Evolutionary conservation across 2,888 invertebrate species (phyloP), one percentile per base, ranked within the genome.

Genomic region (Xanthorhoe designata): DNA sequence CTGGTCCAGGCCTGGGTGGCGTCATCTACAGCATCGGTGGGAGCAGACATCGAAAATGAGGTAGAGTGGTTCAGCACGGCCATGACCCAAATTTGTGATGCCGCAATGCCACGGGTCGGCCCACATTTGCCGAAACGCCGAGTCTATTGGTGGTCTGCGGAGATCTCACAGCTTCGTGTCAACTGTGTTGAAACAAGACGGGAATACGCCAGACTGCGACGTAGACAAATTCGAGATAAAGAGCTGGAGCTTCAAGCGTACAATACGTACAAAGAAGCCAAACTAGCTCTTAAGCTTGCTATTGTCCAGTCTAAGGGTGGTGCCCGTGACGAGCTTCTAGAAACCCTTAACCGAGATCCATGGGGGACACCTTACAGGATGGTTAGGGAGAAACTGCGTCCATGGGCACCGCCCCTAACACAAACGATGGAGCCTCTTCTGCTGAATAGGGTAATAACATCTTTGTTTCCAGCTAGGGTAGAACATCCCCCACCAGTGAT

Each of bases 101-200:
- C 24, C 3, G 13, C 45, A 9, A 56, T 56, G 56, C 45, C 56
- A 0, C 19, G 56, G 15, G 35, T 17, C 3, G 15, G 4, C 6
- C 7, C 17, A 15, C 24, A 24, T 24, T 5, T 9, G 4, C 38
- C 38, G 3, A 15, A 17, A 10, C 32, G 54, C 0, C 38, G 9
- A 9, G 54, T 66, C 15, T 18, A 54, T 13, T 54, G 54, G 54
- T 54, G 54, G 54, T 35, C n/a, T 8, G n/a, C 35, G 17, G 54
- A 54, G n/a, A n/a, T n/a, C n/a, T n/a, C n/a, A n/a, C n/a, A n/a
- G n/a, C n/a, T n/a, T n/a, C n/a, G n/a, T n/a, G 10, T 10, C 2
- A 7, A 10, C 1, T 38, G 54, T 10, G 54, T 54, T 45, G 62
- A 38, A 51, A 29, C 24, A 17, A 29, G 54, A 32, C 29, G 54